Conservation (phyloP, 2,113 vertebrate species). For the Neofelis nebulosa region DNA sequence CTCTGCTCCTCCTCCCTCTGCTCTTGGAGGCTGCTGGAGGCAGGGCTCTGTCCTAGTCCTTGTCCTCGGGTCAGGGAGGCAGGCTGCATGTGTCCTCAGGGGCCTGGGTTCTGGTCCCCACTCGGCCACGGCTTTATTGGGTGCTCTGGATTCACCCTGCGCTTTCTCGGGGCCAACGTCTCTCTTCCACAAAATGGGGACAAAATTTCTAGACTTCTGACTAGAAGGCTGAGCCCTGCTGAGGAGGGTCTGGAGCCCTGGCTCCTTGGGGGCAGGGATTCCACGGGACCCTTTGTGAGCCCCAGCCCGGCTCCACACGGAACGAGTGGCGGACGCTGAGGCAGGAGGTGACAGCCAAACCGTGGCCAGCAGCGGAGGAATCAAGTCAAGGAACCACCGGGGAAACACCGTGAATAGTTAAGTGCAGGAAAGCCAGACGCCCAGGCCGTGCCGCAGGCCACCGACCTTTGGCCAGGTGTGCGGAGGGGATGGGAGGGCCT, state of each 20-base stretch:
- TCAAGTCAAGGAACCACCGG: not conserved
- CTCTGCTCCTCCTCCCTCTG: not conserved
- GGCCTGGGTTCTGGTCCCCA: not conserved
- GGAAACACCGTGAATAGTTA: too few species aligned
- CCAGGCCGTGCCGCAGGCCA: rapidly evolving
- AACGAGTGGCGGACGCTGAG: not conserved
- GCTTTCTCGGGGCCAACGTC: not conserved
- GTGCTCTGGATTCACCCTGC: not conserved
- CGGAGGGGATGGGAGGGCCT: not conserved
- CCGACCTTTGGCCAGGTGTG: not conserved
- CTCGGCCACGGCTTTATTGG: not conserved
- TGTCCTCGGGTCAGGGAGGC: not conserved
- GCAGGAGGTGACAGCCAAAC: not conserved
- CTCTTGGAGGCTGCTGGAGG: not conserved
- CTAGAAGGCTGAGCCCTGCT: not conserved
- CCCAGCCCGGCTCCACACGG: too few species aligned
- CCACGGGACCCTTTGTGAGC: not conserved
- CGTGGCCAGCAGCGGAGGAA: not conserved
- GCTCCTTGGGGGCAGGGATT: not conserved
- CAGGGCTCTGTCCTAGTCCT: not conserved
- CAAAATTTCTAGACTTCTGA: not conserved
- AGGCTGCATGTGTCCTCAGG: not conserved
- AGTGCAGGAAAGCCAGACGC: not conserved
- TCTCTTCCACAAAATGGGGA: not conserved
- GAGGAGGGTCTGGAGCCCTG: not conserved